A percentile compares a stretch with the other conserved stretches of the same genome.
These are phyloP conservation scores for Lypha dubia DNA, from an alignment of 2,888 invertebrate genomes.

Conservation along the genomic window DNA sequence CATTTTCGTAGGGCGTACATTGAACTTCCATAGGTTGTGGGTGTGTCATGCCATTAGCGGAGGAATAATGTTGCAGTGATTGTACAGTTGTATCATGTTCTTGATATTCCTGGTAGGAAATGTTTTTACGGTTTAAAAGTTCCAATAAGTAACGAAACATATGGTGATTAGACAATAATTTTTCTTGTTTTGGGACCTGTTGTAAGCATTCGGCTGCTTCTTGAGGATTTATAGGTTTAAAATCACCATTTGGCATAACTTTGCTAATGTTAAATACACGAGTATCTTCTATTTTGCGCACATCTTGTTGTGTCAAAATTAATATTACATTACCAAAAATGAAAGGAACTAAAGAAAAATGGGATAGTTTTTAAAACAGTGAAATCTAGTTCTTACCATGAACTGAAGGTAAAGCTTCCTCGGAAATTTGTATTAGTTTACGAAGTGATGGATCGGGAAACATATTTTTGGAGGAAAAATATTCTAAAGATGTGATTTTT, in stretches of 20 bases:
- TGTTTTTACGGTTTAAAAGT: conserved; percentile 17
- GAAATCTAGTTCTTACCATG: conserved; percentile 74
- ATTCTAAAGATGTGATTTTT: conserved; percentile 23
- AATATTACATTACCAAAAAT: conserved; percentile 77
- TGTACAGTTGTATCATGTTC: background rate
- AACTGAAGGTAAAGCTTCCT: conserved; percentile 76
- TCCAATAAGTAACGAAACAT: conserved; percentile 14
- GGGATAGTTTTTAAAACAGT: background rate
- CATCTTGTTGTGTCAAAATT: conserved; percentile 80
- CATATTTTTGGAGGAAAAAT: conserved; percentile 58
- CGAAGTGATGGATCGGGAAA: conserved; percentile 63
- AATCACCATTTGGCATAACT: conserved; percentile 73
- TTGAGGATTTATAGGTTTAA: background rate
- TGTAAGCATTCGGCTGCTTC: background rate
- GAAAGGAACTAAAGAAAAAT: conserved; percentile 76
- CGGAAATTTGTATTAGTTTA: conserved; percentile 77
- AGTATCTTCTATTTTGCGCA: conserved; percentile 78
- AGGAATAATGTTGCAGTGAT: background rate
- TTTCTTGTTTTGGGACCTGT: conserved; percentile 13
- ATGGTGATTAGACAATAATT: conserved; percentile 28
- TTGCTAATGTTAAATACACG: conserved; percentile 76
- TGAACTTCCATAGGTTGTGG: conserved; percentile 57
- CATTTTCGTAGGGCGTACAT: conserved; percentile 1
- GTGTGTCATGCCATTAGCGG: background rate
- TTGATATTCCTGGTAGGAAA: background rate